A percentile compares a stretch with the other conserved stretches of the same genome.
Evolutionary conservation across 2,113 vertebrate species (phyloP).

Genomic region (Pelusios castaneus): DNA sequence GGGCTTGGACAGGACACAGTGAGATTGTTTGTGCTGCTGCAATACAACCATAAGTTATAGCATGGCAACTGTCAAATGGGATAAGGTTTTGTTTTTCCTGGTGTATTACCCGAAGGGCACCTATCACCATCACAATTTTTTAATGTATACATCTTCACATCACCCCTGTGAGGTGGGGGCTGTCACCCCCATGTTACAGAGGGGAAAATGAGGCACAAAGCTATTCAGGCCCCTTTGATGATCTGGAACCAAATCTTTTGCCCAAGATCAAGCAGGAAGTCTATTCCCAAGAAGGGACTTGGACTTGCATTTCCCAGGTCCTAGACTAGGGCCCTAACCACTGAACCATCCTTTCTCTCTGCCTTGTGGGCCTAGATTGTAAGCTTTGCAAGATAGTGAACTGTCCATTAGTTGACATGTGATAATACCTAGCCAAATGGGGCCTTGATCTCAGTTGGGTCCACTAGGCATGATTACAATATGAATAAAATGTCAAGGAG

Average conservation of each 20-base stretch:
- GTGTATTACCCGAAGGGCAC: background rate
- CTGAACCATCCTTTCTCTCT: background rate
- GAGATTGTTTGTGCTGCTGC: background rate
- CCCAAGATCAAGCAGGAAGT: background rate
- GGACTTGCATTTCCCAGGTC: background rate
- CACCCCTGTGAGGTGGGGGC: background rate
- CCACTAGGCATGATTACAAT: background rate
- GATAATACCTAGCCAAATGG: background rate
- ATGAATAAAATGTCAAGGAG: background rate
- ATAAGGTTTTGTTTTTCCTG: background rate
- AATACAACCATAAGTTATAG: accelerated
- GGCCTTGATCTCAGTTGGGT: background rate
- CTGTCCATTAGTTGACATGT: background rate
- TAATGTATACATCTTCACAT: background rate
- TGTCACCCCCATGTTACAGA: background rate
- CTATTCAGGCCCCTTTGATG: background rate
- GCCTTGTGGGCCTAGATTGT: background rate
- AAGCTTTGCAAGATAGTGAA: background rate
- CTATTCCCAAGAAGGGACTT: background rate
- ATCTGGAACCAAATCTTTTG: background rate
- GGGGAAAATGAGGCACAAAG: background rate
- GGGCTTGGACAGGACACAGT: background rate
- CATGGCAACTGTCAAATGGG: background rate
- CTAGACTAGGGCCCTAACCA: background rate
- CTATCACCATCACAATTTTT: background rate